Base-by-base conservation (phyloP, 2,888 invertebrate genomes). In the Coleophora deauratella region DNA sequence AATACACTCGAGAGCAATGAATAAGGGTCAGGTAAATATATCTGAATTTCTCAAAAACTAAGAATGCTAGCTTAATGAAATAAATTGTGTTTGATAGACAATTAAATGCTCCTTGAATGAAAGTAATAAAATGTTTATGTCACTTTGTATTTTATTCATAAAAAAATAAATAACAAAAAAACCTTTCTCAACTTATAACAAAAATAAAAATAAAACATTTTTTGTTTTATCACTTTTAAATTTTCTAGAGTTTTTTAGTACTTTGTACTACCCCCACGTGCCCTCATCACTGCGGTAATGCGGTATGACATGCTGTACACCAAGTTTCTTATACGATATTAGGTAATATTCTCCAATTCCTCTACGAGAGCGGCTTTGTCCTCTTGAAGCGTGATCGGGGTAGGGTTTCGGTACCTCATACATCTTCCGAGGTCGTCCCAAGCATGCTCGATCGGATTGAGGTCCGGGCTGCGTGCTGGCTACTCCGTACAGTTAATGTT, bases 401-500 rank as follows among this genome's bases (percentile, higher is more conserved):
- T 44, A 21, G 46, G 44, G 42, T 45, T 49, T 44, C 48, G 41
- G 35, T 42, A 46, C 44, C 45, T 44, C 38, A 56, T 51, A 37
- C 47, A 46, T 43, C 49, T 35, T 42, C 49, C 43, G 8, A 51
- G 48, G 41, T 49, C 50, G 42, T 51, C 50, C 44, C 46, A 59
- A 37, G 46, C 43, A 47, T 53, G 47, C 51, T 54, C 50, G 37
- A 52, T 55, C 30, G 49, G 47, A 45, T 53, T 55, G 35, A 53
- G 40, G 43, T 48, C 47, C 33, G 51, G 48, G 44, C 47, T 55
- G 46, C 47, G 41, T 34, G 50, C 52, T 46, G 50, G 50, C 46
- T 47, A 50, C 42, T 46, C 44, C 40, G 55, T 52, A 30, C 41
- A 31, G 14, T 30, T 42, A 33, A 46, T 50, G 35, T 39, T 43